A percentile compares a stretch with the other conserved stretches of the same genome.
Conservation (phyloP, 2,888 invertebrate species). For the Amorpha juglandis region DNA sequence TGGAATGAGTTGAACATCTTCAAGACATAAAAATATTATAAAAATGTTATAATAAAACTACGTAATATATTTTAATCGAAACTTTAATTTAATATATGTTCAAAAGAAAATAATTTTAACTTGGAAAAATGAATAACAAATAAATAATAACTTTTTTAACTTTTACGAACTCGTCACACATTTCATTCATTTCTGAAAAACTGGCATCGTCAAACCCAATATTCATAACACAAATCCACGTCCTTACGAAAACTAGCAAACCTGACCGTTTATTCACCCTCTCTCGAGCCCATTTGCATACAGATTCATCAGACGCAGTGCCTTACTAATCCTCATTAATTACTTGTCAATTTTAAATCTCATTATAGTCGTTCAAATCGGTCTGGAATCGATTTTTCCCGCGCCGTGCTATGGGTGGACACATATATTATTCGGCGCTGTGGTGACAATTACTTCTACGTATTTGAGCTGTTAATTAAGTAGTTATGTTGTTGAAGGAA, state of each 20-base stretch:
- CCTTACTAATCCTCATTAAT: conserved; percentile 76
- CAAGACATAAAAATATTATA: no score
- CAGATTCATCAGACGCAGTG: conserved; percentile 51
- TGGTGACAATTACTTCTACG: conserved; percentile 60
- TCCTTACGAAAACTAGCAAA: neutral
- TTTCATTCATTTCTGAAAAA: neutral
- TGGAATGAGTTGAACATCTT: no score
- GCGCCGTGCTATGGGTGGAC: conserved; percentile 52
- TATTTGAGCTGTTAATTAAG: conserved; percentile 29
- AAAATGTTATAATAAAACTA: no score
- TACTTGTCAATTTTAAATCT: conserved; percentile 77
- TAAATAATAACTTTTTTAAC: no score
- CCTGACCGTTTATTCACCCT: neutral
- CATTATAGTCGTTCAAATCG: conserved; percentile 76
- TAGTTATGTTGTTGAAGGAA: conserved; percentile 25
- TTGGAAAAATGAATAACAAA: no score
- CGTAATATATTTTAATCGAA: no score
- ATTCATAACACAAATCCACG: no score
- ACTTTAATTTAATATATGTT: no score
- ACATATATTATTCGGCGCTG: conserved; percentile 71
- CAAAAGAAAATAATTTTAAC: no score
- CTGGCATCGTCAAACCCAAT: no score
- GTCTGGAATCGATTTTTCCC: conserved; percentile 77
- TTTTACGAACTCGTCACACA: no score
- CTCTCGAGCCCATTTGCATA: conserved; percentile 27